Percentiles rank a stretch among this genome's conserved stretches.
Conservation (phyloP, 2,797 vertebrate genomes). For the Taeniopygia guttata region DNA sequence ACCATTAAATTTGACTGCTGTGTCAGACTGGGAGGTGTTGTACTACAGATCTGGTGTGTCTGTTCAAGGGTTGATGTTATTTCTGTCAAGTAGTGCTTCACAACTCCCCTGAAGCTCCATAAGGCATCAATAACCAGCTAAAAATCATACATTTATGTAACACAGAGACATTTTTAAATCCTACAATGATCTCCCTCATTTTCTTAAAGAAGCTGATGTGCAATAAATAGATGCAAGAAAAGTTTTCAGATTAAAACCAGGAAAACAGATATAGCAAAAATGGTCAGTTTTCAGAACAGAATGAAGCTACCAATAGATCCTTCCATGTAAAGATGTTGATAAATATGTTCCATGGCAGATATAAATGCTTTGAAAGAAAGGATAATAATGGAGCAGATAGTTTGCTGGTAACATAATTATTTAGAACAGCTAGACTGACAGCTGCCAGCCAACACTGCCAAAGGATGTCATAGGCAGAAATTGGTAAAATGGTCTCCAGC, state of each 20-base stretch:
- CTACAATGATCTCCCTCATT: not conserved
- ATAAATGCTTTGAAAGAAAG: not conserved
- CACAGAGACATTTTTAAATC: not conserved
- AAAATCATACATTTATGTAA: not conserved
- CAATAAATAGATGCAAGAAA: not conserved
- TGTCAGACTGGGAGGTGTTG: not conserved
- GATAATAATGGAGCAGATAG: not conserved
- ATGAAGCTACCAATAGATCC: not conserved
- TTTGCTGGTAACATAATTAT: not conserved
- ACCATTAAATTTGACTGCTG: not conserved
- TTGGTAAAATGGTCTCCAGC: not conserved
- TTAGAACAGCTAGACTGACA: not conserved
- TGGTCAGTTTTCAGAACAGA: not conserved
- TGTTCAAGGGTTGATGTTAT: not conserved
- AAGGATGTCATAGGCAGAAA: not conserved
- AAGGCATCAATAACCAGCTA: not conserved
- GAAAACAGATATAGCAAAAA: not conserved
- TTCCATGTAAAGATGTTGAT: not conserved
- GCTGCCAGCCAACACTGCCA: not conserved
- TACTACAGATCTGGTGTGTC: not conserved
- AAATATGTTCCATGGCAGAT: not conserved
- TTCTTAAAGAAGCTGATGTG: not conserved
- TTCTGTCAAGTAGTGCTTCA: not conserved
- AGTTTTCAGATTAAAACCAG: not conserved
- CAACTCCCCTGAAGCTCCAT: not conserved